phyloP scores from a whole-genome alignment of 2,797 vertebrate species.

The Manis crassicaudata region DNA sequence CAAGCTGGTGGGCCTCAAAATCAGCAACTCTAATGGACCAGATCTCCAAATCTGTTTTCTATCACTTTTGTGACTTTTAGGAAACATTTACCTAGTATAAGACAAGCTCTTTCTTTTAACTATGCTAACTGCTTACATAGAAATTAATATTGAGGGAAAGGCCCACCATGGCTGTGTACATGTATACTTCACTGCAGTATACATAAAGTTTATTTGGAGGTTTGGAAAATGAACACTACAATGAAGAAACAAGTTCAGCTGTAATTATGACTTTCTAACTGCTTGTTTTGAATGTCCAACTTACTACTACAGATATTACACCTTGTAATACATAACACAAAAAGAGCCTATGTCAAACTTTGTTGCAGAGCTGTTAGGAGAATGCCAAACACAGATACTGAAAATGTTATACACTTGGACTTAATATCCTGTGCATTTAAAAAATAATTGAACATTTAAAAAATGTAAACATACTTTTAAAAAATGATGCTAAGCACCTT shows the following conservation, averaged over 20 bases:
- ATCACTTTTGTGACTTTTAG: conserved; percentile 30
- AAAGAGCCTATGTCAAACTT: conserved; percentile 40
- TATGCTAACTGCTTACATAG: neutral
- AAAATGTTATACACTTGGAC: conserved; percentile 27
- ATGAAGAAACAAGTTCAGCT: conserved; percentile 66
- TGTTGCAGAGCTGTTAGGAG: conserved; percentile 71
- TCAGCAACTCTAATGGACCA: conserved; percentile 45
- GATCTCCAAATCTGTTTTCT: neutral
- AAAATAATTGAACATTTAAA: conserved; percentile 67
- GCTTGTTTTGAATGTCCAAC: conserved; percentile 59
- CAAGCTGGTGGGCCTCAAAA: conserved; percentile 45
- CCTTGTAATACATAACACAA: conserved; percentile 21
- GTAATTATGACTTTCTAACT: conserved; percentile 60
- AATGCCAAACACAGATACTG: conserved; percentile 57
- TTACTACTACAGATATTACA: conserved; percentile 10
- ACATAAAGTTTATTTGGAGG: conserved; percentile 45
- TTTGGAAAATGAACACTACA: conserved; percentile 59
- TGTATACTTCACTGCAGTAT: conserved; percentile 45
- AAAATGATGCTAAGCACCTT: conserved; percentile 62
- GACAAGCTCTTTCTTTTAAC: conserved; percentile 62
- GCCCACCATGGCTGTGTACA: conserved; percentile 41
- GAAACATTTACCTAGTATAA: conserved; percentile 47
- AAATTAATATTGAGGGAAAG: conserved; percentile 47
- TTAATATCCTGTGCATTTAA: conserved; percentile 25
- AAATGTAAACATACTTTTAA: conserved; percentile 65